Conservation (phyloP, 1,140 invertebrate species). For the Drosophila melanogaster region Release_6_plus_ISO1_MT NT_037436.4:16155001-16155500, state of each 20-base stretch:
- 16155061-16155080: conserved; percentile 17
- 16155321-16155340: conserved; percentile 74
- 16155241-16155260: conserved; percentile 16
- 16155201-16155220: conserved; percentile 65
- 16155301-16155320: conserved; percentile 79
- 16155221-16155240: conserved; percentile 71
- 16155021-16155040: conserved; percentile 6
- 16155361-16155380: neutral
- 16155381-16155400: conserved; percentile 23
- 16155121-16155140: conserved; percentile 25
- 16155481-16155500: conserved; percentile 26
- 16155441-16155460: conserved; percentile 21
- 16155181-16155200: conserved; percentile 48
- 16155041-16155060: conserved; percentile 1
- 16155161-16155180: conserved; percentile 27
- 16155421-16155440: conserved; percentile 29
- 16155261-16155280: conserved; percentile 35
- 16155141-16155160: neutral
- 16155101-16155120: conserved; percentile 13
- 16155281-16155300: conserved; percentile 64
- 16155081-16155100: conserved; percentile 19
- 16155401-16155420: conserved; percentile 14
- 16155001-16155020: conserved; percentile 14
- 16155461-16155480: conserved; percentile 34
- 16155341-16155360: conserved; percentile 60